Percentiles rank a stretch among this genome's conserved stretches.
These are phyloP conservation scores for Dasyornis broadbenti DNA, from an alignment of 2,113 vertebrate genomes.

Conservation along the genomic window DNA sequence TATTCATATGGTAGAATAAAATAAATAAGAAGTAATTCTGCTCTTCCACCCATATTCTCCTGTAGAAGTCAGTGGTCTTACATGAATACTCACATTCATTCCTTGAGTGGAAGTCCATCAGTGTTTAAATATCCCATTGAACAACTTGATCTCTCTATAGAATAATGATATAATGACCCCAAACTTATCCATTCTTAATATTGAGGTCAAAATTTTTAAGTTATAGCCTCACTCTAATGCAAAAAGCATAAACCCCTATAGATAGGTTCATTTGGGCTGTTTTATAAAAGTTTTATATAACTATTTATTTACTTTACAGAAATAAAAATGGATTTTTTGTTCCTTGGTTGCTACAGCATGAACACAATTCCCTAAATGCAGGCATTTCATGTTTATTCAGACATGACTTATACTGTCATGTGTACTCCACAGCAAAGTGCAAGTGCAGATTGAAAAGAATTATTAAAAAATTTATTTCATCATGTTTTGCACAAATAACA, in stretches of 20 bases:
- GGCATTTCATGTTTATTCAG: not conserved
- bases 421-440: not conserved
- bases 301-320: not conserved
- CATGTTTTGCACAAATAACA: constrained; percentile 40
- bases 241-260: not conserved
- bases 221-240: not conserved
- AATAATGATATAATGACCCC: not conserved
- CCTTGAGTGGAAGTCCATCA: not conserved
- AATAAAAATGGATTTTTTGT: not conserved
- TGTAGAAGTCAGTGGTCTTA: not conserved
- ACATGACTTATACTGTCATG: not conserved
- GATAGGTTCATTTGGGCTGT: not conserved
- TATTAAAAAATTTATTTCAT: constrained; percentile 45
- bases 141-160: not conserved
- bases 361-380: not conserved
- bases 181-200: not conserved
- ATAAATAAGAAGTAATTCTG: not conserved
- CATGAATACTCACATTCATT: not conserved
- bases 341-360: not conserved
- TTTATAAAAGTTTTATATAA: not conserved
- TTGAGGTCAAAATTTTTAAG: not conserved
- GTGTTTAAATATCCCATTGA: not conserved
- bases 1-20: not conserved
- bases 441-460: constrained; percentile 33
- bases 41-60: not conserved